Percentiles rank a stretch among this genome's conserved stretches.
These are phyloP conservation scores for Callopanchax toddi DNA, from an alignment of 2,113 vertebrate species.

Conservation along the genomic window DNA sequence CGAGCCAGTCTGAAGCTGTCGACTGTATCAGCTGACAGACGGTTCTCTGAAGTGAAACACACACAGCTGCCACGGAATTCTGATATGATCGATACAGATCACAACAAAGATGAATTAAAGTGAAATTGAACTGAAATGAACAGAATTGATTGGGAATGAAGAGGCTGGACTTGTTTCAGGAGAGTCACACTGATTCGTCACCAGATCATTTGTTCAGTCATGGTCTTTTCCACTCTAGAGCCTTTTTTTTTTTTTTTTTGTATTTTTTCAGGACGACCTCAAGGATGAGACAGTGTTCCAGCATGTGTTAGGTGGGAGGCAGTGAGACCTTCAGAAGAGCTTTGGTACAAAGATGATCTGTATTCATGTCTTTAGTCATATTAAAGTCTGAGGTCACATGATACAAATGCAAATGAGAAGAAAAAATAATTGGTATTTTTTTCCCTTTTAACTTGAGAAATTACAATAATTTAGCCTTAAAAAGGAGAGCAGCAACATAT, in stretches of 20 bases:
- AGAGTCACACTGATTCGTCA: slow-evolving; percentile 1
- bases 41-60: slow-evolving; percentile 78
- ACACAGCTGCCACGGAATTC: slow-evolving; percentile 59
- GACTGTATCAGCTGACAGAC: slow-evolving; percentile 75
- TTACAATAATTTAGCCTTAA: not conserved
- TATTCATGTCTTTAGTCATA: not conserved
- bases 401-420: not conserved
- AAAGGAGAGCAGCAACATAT: not conserved
- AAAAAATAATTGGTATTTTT: not conserved
- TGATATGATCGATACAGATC: slow-evolving; percentile 59
- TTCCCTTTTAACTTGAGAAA: not conserved
- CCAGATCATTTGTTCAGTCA: slow-evolving; percentile 37
- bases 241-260: slow-evolving; percentile 23
- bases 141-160: slow-evolving; percentile 40
- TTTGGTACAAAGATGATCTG: slow-evolving; percentile 1
- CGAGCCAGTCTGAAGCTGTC: slow-evolving; percentile 76
- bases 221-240: slow-evolving; percentile 25
- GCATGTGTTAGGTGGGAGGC: not conserved
- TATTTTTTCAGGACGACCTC: slow-evolving; percentile 12
- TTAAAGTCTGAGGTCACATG: not conserved
- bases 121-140: slow-evolving; percentile 59
- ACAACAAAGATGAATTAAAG: slow-evolving; percentile 36
- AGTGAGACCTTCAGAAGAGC: not conserved
- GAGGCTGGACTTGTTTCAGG: slow-evolving; percentile 27
- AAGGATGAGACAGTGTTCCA: slow-evolving; percentile 11